Percentiles rank a stretch among this genome's conserved stretches.
Evolutionary conservation across 2,797 vertebrate genomes (phyloP).

Genomic region (Micromesistius poutassou): DNA sequence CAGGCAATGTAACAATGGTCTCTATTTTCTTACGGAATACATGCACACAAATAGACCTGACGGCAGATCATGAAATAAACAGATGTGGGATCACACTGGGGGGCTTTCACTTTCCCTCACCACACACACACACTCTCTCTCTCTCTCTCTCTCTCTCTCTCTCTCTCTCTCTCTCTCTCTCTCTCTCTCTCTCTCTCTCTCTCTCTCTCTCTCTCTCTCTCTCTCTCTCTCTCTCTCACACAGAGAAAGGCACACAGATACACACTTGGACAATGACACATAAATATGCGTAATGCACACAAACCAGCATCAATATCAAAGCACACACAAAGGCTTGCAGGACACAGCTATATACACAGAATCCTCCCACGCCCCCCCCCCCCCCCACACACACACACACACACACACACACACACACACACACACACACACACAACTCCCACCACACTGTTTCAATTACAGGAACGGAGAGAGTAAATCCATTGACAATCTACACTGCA

Average conservation of each 20-base stretch:
- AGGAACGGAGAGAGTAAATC: conserved; percentile 8
- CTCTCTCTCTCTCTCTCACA: too few relatives aligned
- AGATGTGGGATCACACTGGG: conserved; percentile 1
- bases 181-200: too few relatives aligned
- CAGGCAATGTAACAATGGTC: too few relatives aligned
- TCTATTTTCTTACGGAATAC: neutral
- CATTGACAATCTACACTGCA: conserved; percentile 18
- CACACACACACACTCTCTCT: too few relatives aligned
- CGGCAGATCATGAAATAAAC: conserved; percentile 12
- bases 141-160: too few relatives aligned
- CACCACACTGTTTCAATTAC: conserved; percentile 34
- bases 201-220: too few relatives aligned
- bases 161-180: too few relatives aligned
- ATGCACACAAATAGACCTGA: conserved; percentile 3
- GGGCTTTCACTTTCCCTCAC: neutral
- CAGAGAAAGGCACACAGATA: neutral
- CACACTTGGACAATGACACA: too few relatives aligned
- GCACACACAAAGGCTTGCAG: conserved; percentile 10
- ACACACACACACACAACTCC: neutral
- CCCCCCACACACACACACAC: too few relatives aligned
- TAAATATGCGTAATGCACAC: too few relatives aligned
- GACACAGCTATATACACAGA: conserved; percentile 4
- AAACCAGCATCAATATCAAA: neutral
- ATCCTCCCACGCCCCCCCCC: neutral
- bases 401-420: neutral